Evolutionary conservation across 2,797 vertebrate species (phyloP).

Genomic region (Chaetodon trifasciatus): DNA sequence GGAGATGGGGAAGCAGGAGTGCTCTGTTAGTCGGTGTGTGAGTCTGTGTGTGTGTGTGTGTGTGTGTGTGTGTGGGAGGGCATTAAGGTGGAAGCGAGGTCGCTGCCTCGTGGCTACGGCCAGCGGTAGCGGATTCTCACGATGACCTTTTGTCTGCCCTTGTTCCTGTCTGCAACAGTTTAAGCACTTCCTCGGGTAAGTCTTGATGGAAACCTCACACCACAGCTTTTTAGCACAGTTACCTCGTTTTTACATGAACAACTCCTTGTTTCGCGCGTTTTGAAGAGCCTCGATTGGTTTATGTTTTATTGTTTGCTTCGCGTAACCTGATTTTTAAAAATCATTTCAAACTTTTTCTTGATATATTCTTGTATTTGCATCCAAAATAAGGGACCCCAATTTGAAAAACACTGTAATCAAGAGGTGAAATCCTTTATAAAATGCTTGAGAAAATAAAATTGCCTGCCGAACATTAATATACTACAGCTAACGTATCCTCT

Average conservation of each 20-base stretch:
- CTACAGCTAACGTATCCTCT: not conserved
- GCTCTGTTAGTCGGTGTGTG: constrained; percentile 45
- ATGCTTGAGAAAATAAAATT: not conserved
- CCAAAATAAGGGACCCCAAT: not conserved
- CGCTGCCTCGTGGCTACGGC: constrained; percentile 81
- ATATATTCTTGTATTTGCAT: not conserved
- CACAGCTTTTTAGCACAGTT: not conserved
- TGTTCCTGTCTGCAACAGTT: constrained; percentile 80
- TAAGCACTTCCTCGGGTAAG: constrained; percentile 69
- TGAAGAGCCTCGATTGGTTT: not conserved
- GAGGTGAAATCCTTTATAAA: not conserved
- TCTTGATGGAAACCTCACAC: constrained; percentile 63
- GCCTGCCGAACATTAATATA: too few species aligned
- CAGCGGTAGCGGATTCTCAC: constrained; percentile 74
- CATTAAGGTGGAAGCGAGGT: constrained; percentile 89
- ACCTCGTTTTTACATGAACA: not conserved
- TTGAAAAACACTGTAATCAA: not conserved
- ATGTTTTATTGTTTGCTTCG: not conserved
- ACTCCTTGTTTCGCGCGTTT: not conserved
- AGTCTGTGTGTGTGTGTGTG: constrained; percentile 36
- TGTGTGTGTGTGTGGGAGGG: constrained; percentile 74
- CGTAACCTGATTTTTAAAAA: not conserved
- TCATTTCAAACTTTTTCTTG: not conserved
- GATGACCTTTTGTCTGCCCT: constrained; percentile 85
- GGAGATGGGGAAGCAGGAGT: constrained; percentile 64